Percentiles rank a stretch among this genome's conserved stretches.
Conservation (phyloP, 2,888 invertebrate species). For the Drosophila putrida region DNA sequence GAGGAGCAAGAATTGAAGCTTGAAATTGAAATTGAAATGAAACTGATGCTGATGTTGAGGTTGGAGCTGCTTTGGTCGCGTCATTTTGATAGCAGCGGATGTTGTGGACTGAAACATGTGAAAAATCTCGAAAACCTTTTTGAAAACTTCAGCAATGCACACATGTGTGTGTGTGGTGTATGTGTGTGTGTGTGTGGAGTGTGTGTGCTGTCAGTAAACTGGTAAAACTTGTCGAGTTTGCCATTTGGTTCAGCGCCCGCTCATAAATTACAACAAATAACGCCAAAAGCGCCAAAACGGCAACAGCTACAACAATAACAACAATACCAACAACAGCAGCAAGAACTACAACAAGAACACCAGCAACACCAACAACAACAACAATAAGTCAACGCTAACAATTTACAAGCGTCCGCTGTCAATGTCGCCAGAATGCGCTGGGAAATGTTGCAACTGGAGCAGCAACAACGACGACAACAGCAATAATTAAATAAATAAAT, state of each 20-base stretch:
- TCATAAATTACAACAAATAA: slow-evolving; percentile 60
- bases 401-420: slow-evolving; percentile 37
- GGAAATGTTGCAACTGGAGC: slow-evolving; percentile 40
- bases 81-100: slow-evolving; percentile 61
- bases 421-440: slow-evolving; percentile 56
- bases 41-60: slow-evolving; percentile 10
- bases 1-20: slow-evolving; percentile 13
- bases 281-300: slow-evolving; percentile 26
- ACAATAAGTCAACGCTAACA: neutral
- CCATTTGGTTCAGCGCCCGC: slow-evolving; percentile 74
- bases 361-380: slow-evolving; percentile 3
- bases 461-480: neutral
- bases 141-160: slow-evolving; percentile 51
- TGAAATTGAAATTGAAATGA: neutral
- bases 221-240: slow-evolving; percentile 65
- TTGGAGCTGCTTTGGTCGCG: slow-evolving; percentile 45
- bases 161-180: slow-evolving; percentile 12
- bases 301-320: slow-evolving; percentile 21
- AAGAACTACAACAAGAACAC: neutral
- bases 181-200: slow-evolving; percentile 17
- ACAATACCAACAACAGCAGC: slow-evolving; percentile 1
- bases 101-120: slow-evolving; percentile 56
- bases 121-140: slow-evolving; percentile 71
- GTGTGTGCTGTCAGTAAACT: slow-evolving; percentile 47
- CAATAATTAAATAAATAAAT: too few relatives aligned